Conservation (phyloP, 2,888 invertebrate genomes). For the Agrochola litura region DNA sequence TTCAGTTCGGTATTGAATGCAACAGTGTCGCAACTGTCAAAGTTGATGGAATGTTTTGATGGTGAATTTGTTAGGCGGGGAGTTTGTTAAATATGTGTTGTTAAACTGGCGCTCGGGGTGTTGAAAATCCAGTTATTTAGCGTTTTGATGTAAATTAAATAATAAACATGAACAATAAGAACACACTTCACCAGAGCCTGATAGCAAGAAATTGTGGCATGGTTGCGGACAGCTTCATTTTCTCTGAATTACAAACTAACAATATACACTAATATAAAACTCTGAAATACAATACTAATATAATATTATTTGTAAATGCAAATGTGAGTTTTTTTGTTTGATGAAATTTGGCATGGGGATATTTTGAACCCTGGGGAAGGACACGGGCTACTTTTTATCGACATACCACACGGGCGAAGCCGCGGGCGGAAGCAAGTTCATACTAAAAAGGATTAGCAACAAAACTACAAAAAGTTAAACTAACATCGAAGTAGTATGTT, state of each 20-base stretch:
- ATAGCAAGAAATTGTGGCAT: neutral
- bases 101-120: neutral
- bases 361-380: no score
- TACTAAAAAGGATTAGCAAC: neutral
- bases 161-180: neutral
- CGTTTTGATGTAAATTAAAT: neutral
- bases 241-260: neutral
- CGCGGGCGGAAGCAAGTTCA: neutral
- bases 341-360: no score
- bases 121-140: neutral
- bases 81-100: neutral
- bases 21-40: constrained; percentile 59
- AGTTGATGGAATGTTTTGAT: constrained; percentile 45
- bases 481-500: neutral
- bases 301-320: no score
- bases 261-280: no score
- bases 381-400: no score
- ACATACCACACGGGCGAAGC: no score
- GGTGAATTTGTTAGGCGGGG: constrained; percentile 10
- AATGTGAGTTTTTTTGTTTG: no score
- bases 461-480: neutral
- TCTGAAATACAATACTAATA: no score
- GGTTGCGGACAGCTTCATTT: neutral
- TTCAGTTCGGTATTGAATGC: constrained; percentile 59
- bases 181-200: neutral